These are phyloP conservation scores for Delphinapterus leucas DNA, from an alignment of 2,113 vertebrate genomes.

Conservation along the genomic window DNA sequence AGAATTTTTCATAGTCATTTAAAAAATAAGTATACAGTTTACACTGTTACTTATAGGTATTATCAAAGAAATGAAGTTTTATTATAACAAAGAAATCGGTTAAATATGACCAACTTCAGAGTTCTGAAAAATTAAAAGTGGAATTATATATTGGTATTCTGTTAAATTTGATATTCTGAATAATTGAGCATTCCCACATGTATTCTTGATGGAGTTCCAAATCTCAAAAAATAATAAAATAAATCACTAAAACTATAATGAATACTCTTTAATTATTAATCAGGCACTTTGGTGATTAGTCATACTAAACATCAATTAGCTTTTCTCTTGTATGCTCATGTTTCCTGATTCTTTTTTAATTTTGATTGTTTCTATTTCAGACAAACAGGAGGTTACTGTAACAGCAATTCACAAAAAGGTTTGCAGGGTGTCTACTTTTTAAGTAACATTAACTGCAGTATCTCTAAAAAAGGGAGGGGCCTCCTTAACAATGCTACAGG, in stretches of 20 bases:
- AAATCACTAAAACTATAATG: not conserved
- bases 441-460: not conserved
- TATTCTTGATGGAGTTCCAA: not conserved
- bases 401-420: not conserved
- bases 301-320: not conserved
- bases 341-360: not conserved
- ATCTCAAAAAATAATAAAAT: conserved; percentile 31
- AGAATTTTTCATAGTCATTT: not conserved
- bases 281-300: not conserved
- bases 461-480: not conserved
- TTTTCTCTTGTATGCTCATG: not conserved
- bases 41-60: not conserved
- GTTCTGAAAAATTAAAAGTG: not conserved
- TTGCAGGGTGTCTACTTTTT: not conserved
- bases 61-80: not conserved
- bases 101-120: not conserved
- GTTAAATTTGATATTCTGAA: not conserved
- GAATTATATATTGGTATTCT: not conserved
- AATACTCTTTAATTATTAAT: conserved; percentile 20
- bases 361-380: not conserved
- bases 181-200: not conserved
- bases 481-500: not conserved
- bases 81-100: not conserved
- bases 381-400: not conserved
- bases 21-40: not conserved